Evolutionary conservation across 2,888 invertebrate genomes (phyloP), one percentile per base, ranked within the genome.

Genomic region (Cactoblastis cactorum): DNA sequence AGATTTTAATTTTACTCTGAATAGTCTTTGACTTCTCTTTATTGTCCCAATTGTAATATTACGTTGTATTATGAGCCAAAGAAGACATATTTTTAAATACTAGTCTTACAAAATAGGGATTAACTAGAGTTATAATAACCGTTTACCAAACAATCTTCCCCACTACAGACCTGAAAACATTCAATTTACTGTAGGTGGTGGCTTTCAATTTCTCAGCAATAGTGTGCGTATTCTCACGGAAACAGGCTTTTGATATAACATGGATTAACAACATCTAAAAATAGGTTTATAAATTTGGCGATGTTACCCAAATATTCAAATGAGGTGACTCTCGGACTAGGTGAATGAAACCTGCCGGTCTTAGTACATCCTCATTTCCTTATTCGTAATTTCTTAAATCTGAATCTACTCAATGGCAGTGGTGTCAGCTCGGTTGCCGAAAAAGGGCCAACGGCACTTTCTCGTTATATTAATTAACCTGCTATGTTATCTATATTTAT

Each of bases 321-420:
- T 43, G 38, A 28, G n/a, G 50, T 45, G 46, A 45, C 48, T 37
- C 53, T 39, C 43, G 33, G 32, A 50, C 45, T 32, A 51, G 55
- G 53, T 53, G 18, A 51, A 55, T 47, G 52, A 46, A 51, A 58
- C 59, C 51, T 54, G 53, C 54, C 45, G 28, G 28, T 55, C 57
- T 55, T 48, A 61, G 57, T 65, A 61, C 61, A 65, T 58, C 61
- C 67, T 69, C 59, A 57, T 56, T 58, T 62, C 74, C 67, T 70
- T 75, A 74, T 63, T 57, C 50, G 62, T 69, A 70, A 63, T 57
- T 71, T 64, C 77, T 79, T 80, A 81, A 56, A 65, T 60, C 61
- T 71, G 72, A 71, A 61, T 67, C 77, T 80, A 83, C 5, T 28
- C 5, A 28, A 80, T 88, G 88, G 88, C 88, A 88, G 88, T 88